Evolutionary conservation across 2,888 invertebrate species (phyloP).

Genomic region (Argyresthia goedartella): DNA sequence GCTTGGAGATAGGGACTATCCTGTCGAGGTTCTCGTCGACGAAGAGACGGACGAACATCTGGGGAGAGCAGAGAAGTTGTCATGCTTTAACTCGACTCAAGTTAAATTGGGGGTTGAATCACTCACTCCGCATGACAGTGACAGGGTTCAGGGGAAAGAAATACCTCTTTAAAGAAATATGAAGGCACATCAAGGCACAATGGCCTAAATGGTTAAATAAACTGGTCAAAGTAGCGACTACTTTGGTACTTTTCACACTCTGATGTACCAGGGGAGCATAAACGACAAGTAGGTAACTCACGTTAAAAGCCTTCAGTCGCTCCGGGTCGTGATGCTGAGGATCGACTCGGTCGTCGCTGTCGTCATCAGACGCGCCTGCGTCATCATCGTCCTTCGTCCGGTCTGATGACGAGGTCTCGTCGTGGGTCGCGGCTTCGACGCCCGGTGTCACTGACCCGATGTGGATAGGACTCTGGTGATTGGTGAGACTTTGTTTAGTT

Average conservation of each 20-base stretch:
- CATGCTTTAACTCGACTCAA: no score
- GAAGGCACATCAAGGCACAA: no score
- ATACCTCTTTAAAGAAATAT: no score
- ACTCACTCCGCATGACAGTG: no score
- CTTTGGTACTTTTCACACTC: no score
- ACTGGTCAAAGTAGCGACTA: no score
- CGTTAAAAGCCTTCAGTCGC: conserved; percentile 95
- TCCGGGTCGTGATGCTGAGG: conserved; percentile 92
- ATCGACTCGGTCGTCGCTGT: conserved; percentile 92
- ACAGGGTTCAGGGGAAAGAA: no score
- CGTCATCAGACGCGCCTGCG: conserved; percentile 79
- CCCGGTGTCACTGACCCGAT: conserved; percentile 64
- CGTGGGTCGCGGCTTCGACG: conserved; percentile 75
- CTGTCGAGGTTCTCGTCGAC: conserved; percentile 97
- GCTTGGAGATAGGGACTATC: conserved; percentile 97
- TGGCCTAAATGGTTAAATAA: no score
- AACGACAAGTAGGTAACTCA: conserved; percentile 63
- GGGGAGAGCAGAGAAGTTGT: conserved; percentile 24
- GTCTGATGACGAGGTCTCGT: conserved; percentile 90
- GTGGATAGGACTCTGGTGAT: conserved; percentile 75
- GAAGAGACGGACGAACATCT: conserved; percentile 98
- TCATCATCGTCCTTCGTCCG: conserved; percentile 86
- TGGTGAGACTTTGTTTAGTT: not conserved
- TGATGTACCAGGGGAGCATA: no score
- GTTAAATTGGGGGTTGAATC: no score